Conservation (phyloP, 2,888 invertebrate genomes). For the Branchellion lobata region DNA sequence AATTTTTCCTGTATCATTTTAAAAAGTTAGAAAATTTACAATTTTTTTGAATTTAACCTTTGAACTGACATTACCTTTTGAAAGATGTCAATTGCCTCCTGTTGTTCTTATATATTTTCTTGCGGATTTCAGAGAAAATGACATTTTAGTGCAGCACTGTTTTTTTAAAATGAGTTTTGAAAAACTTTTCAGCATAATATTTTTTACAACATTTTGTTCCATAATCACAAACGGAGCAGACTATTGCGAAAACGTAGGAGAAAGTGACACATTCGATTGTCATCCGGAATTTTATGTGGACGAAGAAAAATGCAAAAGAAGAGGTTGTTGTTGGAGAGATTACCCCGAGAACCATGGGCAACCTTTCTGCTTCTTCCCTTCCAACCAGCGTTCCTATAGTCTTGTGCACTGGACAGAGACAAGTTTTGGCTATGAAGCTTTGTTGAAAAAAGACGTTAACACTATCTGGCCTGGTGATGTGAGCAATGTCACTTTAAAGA, state of each 20-base stretch:
- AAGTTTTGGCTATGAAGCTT: constrained; percentile 46
- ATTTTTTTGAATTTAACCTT: neutral
- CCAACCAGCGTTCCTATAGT: constrained; percentile 49
- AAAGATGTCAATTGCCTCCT: too few relatives aligned
- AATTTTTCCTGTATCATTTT: too few relatives aligned
- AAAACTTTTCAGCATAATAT: too few relatives aligned
- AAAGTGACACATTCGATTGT: constrained; percentile 50
- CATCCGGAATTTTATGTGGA: constrained; percentile 45
- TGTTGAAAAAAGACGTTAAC: constrained; percentile 30
- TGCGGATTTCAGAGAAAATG: too few relatives aligned
- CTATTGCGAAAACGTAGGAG: neutral
- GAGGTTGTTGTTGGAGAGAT: constrained; percentile 52
- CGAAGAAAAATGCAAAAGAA: constrained; percentile 40
- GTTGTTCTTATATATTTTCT: too few relatives aligned
- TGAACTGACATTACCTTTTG: neutral
- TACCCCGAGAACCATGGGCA: constrained; percentile 30
- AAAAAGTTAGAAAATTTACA: neutral
- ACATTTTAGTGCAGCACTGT: too few relatives aligned
- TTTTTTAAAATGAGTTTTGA: too few relatives aligned
- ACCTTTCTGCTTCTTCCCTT: constrained; percentile 52
- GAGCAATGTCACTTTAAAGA: constrained; percentile 48
- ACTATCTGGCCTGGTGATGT: constrained; percentile 52
- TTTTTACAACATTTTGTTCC: too few relatives aligned
- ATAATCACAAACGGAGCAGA: neutral
- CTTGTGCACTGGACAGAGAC: constrained; percentile 44